Evolutionary conservation across 23 tunicate genomes (phyloP), one percentile per base, ranked within the genome.

Genomic region (Oikopleura vanhoeffeni): DNA sequence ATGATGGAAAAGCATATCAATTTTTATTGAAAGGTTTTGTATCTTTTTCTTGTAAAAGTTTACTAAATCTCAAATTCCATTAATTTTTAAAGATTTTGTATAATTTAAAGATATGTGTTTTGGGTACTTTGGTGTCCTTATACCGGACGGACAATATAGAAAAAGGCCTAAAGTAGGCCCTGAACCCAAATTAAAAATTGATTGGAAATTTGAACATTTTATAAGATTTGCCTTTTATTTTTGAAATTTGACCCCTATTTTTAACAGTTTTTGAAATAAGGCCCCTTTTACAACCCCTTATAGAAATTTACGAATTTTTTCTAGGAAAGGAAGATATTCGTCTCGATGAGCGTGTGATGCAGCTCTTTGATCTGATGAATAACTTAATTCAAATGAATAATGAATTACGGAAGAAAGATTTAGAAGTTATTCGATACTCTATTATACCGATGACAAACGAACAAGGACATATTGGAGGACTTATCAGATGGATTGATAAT

Each of bases 271-370:
- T 57, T 32, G 30, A n/a, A 0, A 32, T 57, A 57, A n/a, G 71
- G 30, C n/a, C 71, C 30, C 30, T 57, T 57, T 0, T 30, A 57
- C 30, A 35, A 76, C 83, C n/a, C n/a, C n/a, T n/a, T n/a, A n/a
- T n/a, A n/a, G n/a, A n/a, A n/a, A n/a, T n/a, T 83, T 32, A 83
- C 42, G 1, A 39, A 1, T 40, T 24, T 35, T 57, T 83, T 86
- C 1, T 91, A 93, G 98, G 98, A 1, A 87, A 95, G 83, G 99
- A 95, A 84, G 99, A 95, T 42, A 76, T 95, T 40, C 84, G 99
- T 49, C 96, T 90, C 57, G 99, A 95, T 77, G 99, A 95, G 83
- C 85, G 99, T 3, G 99, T 95, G 57, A 90, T 95, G 99, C 99
- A 95, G 90, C 57, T 95, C 85, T 95, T 95, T 76, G 96, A 94